A percentile compares a stretch with the other conserved stretches of the same genome.
Evolutionary conservation across 2,113 vertebrate species (phyloP).

Genomic region (Ardeotis arabs): DNA sequence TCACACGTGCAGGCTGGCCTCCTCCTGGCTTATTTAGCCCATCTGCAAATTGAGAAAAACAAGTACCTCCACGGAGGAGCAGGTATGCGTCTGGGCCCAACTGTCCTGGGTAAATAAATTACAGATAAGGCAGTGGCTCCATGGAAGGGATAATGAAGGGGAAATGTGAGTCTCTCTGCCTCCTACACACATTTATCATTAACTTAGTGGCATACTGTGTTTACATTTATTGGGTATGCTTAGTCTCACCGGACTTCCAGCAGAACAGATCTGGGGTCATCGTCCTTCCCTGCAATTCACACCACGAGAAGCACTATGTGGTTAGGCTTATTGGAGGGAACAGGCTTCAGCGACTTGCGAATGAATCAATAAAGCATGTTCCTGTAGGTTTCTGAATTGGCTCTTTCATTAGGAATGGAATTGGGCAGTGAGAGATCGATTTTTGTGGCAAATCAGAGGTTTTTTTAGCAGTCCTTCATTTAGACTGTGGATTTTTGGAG

Average conservation of each 20-base stretch:
- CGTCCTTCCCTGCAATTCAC: neutral
- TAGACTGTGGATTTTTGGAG: neutral
- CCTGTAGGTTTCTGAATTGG: constrained; percentile 33
- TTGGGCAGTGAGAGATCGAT: constrained; percentile 15
- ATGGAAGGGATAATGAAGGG: constrained; percentile 11
- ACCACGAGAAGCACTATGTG: neutral
- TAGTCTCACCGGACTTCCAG: constrained; percentile 31
- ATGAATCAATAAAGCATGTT: constrained; percentile 63
- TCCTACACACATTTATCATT: constrained; percentile 21
- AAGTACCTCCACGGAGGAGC: neutral
- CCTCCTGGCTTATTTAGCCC: constrained; percentile 29
- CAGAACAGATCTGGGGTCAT: constrained; percentile 30
- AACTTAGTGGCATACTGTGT: constrained; percentile 1
- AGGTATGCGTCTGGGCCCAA: neutral
- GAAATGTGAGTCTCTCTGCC: constrained; percentile 25
- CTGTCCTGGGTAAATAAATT: constrained; percentile 19
- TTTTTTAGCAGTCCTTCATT: neutral
- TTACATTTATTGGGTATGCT: constrained; percentile 14
- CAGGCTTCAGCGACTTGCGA: constrained; percentile 22
- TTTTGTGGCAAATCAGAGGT: neutral
- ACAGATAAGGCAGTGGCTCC: neutral
- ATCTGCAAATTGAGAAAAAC: constrained; percentile 15
- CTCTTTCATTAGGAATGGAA: constrained; percentile 40
- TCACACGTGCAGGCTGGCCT: neutral
- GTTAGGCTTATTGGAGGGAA: constrained; percentile 1